Evolutionary conservation across 2,797 vertebrate genomes (phyloP), one percentile per base, ranked within the genome.

Genomic region (Philypnodon macrostomus): DNA sequence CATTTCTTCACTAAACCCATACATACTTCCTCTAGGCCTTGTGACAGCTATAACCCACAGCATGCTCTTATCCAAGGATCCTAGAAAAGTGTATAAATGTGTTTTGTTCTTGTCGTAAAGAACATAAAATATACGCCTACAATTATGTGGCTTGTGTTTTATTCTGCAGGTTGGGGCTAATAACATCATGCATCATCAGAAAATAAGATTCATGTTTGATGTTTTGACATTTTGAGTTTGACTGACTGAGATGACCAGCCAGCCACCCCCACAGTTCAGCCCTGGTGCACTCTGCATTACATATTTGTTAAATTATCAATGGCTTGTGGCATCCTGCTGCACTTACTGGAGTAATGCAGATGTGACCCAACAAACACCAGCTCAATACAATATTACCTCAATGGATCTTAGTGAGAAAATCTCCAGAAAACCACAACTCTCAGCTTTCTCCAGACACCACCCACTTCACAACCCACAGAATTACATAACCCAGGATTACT

Each of bases 291-390:
- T 47, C 53, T 47, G 54, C 23, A 14, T 65, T 70, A 64, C 38
- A 58, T 23, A 69, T 67, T 48, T 63, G 64, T 72, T 69, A 55
- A 72, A 82, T 85, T 74, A 79, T 81, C 69, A 64, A 73, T 73
- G 47, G 52, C 52, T 63, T 62, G 48, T 19, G 46, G 69, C 63
- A 52, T 73, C 58, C 68, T 58, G 49, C 34, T 56, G 36, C 45
- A 44, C 17, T 12, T 30, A 33, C 62, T 62, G 60, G 47, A 58
- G n/a, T 53, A 66, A 75, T 71, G 61, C 63, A 42, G 18, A 59
- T 24, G 60, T 16, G 39, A 58, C 45, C 67, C 61, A 26, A 57
- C 58, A 73, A 65, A 74, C 69, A 63, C 47, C 48, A 63, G 16
- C 51, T 57, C 34, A 33, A 23, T 47, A 29, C 16, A 7, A 47